Conservation (phyloP, 2,797 vertebrate genomes). For the Momotus momota region DNA sequence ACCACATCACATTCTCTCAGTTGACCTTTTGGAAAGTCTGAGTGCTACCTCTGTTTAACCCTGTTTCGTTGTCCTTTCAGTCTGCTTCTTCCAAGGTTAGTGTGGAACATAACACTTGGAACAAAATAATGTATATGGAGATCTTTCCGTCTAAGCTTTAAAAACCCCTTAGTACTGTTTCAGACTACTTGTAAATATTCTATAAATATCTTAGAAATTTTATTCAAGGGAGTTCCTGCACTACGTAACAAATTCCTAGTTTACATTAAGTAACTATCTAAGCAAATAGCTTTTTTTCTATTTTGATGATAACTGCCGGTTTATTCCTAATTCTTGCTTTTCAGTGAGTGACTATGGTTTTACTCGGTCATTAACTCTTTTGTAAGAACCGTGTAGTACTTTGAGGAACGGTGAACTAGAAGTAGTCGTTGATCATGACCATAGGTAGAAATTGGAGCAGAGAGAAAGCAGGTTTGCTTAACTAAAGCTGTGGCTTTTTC, state of each 20-base stretch:
- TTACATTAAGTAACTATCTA: background rate
- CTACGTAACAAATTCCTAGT: background rate
- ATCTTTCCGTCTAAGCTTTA: background rate
- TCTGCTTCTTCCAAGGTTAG: background rate
- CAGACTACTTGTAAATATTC: background rate
- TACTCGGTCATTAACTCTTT: background rate
- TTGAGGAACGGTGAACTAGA: background rate
- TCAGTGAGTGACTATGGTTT: background rate
- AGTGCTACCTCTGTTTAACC: background rate
- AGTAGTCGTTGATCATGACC: background rate
- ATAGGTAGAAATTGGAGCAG: background rate
- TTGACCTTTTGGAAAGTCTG: background rate
- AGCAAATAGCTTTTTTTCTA: background rate
- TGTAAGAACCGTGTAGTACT: background rate
- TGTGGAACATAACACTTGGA: background rate
- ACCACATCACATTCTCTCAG: background rate
- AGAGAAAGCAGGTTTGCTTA: background rate
- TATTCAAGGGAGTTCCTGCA: background rate
- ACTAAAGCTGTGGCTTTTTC: background rate
- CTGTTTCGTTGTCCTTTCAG: background rate
- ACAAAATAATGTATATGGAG: background rate
- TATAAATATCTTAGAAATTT: background rate
- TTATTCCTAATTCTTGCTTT: background rate
- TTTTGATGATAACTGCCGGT: background rate
- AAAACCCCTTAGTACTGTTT: background rate